Base-by-base conservation (phyloP, 1,140 invertebrate genomes). In the Pseudomyrmex dendroicus region DNA sequence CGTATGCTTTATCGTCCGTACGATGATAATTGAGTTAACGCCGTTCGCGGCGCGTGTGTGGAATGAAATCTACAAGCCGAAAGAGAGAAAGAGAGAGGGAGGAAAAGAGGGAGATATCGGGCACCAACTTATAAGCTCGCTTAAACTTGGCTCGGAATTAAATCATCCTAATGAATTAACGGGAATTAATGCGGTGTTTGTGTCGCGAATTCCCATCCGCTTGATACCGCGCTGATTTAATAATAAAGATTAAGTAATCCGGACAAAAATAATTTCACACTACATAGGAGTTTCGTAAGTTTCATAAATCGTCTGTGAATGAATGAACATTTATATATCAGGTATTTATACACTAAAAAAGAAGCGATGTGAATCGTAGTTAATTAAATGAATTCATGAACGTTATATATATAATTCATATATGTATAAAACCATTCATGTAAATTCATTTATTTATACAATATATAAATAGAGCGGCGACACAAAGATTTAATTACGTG, bases 21-120 rank as follows among this genome's bases (percentile, higher is more conserved):
- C 15, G 76, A 87, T 87, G 84, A 63, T 89, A 89, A 89, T 89
- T 89, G 88, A 89, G 89, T 89, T 89, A 89, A 89, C 84, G 67
- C 85, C 63, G 85, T 54, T 54, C 57, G 84, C 66, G 74, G 7
- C 4, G 73, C 50, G 78, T 85, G 63, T 64, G 80, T 70, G 74
- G 74, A 82, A 84, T 89, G 77, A 82, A 85, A 87, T 89, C 80
- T 87, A 59, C 77, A 84, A 82, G 48, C 15, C 52, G 57, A 82
- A 48, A 35, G 35, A 35, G 7, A 35, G 35, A 35, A 5, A 35
- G 35, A 35, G 35, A 35, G 5, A 35, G 35, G 7, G 35, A 35
- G 35, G 35, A 35, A 7, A 35, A 35, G 35, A 35, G 35, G 48
- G 35, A 61, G 44, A n/a, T 80, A 80, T 80, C 76, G 66, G 12